Evolutionary conservation across 2,888 invertebrate genomes (phyloP).

Genomic region (Polyommatus iphigenia): DNA sequence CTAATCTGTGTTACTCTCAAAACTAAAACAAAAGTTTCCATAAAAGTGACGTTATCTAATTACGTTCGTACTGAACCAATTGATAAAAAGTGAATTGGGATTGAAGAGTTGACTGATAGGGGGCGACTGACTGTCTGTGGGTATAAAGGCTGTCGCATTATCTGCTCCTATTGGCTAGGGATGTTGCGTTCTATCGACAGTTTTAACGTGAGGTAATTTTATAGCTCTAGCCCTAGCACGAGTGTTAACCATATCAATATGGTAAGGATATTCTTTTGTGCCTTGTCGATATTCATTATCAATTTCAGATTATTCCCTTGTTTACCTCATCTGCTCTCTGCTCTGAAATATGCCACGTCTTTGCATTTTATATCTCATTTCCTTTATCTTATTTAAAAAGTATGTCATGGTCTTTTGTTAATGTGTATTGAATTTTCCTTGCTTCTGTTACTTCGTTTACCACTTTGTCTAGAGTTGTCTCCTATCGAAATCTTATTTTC

Average conservation of each 20-base stretch:
- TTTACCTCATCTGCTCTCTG: not conserved
- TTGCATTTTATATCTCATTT: no score
- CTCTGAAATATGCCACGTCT: not conserved
- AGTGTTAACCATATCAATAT: no score
- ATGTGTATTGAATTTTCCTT: not conserved
- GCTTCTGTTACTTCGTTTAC: not conserved
- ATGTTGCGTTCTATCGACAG: conserved; percentile 1
- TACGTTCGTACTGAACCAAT: not conserved
- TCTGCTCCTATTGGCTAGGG: not conserved
- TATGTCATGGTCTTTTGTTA: not conserved
- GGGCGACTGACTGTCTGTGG: conserved; percentile 26
- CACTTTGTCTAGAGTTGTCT: not conserved
- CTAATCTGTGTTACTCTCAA: not conserved
- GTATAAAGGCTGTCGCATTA: conserved; percentile 13
- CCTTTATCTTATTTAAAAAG: no score
- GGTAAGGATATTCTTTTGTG: not conserved
- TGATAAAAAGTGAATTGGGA: conserved; percentile 1
- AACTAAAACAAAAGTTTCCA: not conserved
- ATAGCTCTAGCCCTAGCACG: no score
- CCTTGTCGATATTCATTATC: not conserved
- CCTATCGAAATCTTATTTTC: not conserved
- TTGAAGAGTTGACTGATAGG: not conserved
- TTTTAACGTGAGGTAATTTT: not conserved
- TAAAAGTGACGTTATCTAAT: not conserved
- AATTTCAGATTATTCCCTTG: not conserved